These are phyloP conservation scores for Rhagologus leucostigma DNA, from an alignment of 2,113 vertebrate species.

Conservation along the genomic window DNA sequence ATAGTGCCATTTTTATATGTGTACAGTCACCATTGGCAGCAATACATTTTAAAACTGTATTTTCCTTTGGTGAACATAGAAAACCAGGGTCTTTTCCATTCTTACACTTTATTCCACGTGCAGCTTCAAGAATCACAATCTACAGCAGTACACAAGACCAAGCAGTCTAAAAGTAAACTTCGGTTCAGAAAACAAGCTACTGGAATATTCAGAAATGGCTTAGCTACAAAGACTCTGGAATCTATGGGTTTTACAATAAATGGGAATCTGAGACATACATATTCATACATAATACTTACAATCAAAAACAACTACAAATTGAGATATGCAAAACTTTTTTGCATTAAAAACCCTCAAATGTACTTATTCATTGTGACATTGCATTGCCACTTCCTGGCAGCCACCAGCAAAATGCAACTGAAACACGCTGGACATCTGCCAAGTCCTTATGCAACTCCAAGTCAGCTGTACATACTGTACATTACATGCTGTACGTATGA, in stretches of 20 bases:
- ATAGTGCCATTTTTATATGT: not conserved
- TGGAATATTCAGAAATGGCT: not conserved
- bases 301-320: not conserved
- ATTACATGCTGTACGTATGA: not conserved
- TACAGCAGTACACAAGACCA: not conserved
- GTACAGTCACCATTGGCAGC: not conserved
- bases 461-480: not conserved
- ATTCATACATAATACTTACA: not conserved
- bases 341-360: not conserved
- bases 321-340: not conserved
- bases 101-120: not conserved
- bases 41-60: not conserved
- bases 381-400: conserved; percentile 10
- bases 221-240: not conserved
- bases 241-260: not conserved
- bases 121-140: not conserved
- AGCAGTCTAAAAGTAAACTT: not conserved
- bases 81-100: not conserved
- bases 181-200: not conserved
- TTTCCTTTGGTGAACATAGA: not conserved
- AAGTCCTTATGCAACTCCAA: conserved; percentile 19
- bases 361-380: not conserved
- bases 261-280: not conserved
- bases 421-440: not conserved
- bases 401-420: not conserved